Evolutionary conservation across 2,113 vertebrate species (phyloP).

Genomic region (Myrmecobius fasciatus): DNA sequence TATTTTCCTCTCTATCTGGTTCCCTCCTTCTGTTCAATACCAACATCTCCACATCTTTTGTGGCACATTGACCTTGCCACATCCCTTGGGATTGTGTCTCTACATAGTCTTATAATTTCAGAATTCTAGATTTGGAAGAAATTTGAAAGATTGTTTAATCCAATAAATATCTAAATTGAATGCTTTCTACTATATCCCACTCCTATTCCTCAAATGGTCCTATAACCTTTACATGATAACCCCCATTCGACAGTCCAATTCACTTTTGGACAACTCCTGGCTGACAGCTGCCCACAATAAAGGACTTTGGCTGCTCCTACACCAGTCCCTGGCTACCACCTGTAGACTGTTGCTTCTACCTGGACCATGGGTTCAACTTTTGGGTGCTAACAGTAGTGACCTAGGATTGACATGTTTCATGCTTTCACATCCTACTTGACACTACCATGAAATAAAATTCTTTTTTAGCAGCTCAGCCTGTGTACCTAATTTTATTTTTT

Average conservation of each 20-base stretch:
- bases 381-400: not conserved
- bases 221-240: not conserved
- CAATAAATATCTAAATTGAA: not conserved
- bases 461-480: conserved; percentile 28
- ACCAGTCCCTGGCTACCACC: not conserved
- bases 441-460: not conserved
- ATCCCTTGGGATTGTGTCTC: not conserved
- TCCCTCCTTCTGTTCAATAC: not conserved
- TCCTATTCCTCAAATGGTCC: not conserved
- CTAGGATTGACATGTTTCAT: not conserved
- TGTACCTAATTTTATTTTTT: not conserved
- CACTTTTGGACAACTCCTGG: not conserved
- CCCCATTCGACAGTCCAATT: not conserved
- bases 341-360: not conserved
- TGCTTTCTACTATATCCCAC: not conserved
- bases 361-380: not conserved
- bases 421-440: not conserved
- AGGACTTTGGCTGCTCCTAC: not conserved
- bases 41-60: not conserved
- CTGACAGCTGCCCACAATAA: not conserved
- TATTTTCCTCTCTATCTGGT: not conserved
- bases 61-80: not conserved
- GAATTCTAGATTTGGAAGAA: not conserved
- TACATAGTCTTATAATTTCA: not conserved
- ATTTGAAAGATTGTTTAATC: not conserved